Conservation (phyloP, 2,888 invertebrate species). For the Leuctra nigra region DNA sequence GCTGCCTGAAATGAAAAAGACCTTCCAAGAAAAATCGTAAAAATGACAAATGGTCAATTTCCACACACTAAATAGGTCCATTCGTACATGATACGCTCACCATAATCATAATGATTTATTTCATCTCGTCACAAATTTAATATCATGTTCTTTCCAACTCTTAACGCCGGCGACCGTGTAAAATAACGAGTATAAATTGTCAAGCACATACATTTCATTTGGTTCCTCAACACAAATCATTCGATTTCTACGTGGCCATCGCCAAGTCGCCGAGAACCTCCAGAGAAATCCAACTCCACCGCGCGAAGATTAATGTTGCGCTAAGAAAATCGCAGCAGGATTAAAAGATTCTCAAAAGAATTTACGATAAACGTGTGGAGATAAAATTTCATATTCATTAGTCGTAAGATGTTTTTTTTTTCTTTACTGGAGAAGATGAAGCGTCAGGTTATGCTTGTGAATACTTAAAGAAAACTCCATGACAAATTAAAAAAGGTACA, state of each 20-base stretch:
- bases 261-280: neutral
- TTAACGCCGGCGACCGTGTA: neutral
- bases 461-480: no score
- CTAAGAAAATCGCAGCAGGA: neutral
- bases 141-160: neutral
- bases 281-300: neutral
- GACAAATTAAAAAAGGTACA: no score
- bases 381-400: conserved; percentile 7
- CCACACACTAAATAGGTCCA: no score
- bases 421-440: no score
- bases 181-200: neutral
- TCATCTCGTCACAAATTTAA: neutral
- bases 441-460: no score
- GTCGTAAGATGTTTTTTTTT: no score
- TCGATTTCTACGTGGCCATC: neutral
- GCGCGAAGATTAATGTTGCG: neutral
- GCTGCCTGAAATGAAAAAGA: no score
- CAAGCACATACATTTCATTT: neutral
- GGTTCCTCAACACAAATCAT: conserved; percentile 1
- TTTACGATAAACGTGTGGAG: neutral
- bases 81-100: no score
- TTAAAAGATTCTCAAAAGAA: neutral
- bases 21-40: no score
- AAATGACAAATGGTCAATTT: no score
- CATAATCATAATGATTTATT: neutral